Evolutionary conservation across 1,140 invertebrate genomes (phyloP).

Genomic region (Brachionus rubens): DNA sequence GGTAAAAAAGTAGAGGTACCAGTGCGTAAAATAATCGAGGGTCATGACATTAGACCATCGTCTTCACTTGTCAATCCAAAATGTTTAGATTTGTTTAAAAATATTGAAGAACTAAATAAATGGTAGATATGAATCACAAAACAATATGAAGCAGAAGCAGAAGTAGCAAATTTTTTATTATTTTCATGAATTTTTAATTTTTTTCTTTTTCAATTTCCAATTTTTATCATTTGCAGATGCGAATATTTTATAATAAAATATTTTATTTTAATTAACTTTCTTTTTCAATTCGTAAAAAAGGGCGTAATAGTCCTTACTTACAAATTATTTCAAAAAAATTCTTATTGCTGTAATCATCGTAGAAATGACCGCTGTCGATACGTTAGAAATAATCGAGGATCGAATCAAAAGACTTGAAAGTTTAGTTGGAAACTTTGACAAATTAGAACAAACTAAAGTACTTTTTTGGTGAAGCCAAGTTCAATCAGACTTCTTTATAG

Average conservation of each 20-base stretch:
- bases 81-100: conserved; percentile 35
- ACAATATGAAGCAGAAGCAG: not conserved
- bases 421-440: conserved; percentile 20
- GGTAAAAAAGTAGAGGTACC: conserved; percentile 68
- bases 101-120: conserved; percentile 11
- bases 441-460: not conserved
- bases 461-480: not conserved
- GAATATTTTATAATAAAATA: not conserved
- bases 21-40: conserved; percentile 63
- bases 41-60: conserved; percentile 50
- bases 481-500: too few relatives aligned
- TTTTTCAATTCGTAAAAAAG: not conserved
- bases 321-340: not conserved
- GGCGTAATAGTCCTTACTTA: not conserved
- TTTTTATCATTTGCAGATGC: not conserved
- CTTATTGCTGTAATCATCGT: not conserved
- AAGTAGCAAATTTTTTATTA: too few relatives aligned
- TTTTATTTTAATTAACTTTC: not conserved
- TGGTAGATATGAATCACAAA: too few relatives aligned
- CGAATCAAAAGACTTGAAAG: conserved; percentile 7
- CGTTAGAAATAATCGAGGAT: conserved; percentile 8
- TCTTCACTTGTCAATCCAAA: conserved; percentile 41
- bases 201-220: not conserved
- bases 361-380: not conserved
- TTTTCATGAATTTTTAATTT: not conserved